Evolutionary conservation across 2,113 vertebrate genomes (phyloP), one percentile per base, ranked within the genome.

Genomic region (Stercorarius parasiticus): DNA sequence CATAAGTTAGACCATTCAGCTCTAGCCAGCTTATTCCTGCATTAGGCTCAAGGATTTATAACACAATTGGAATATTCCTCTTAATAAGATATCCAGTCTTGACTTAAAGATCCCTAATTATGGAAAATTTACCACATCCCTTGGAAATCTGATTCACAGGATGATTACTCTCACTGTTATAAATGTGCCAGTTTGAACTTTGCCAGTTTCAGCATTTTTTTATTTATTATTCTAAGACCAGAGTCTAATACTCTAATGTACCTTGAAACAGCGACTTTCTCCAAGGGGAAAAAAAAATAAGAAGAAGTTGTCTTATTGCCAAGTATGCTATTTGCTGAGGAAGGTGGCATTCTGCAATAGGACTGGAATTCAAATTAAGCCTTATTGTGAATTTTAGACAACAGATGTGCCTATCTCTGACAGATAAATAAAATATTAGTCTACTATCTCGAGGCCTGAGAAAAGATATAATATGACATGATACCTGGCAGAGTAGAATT

Each of bases 111-210:
- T 76, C 38, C 20, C 12, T 76, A 91, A 82, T 89, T 91, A 62
- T 7, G 40, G 70, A 94, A 90, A 89, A 87, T 92, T 53, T 89
- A 86, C 76, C 83, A 91, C 13, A 76, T 38, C 19, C 38, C 36
- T 91, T 76, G 52, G 93, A 86, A 95, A 91, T 85, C 56, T 79
- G 36, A 72, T 92, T 76, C 40, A 53, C 32, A 45, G 29, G 17
- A 67, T 61, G 47, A 82, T 94, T 96, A 40, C 10, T 82, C 58
- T 47, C 27, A 77, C 50, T 84, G 49, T 88, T 93, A 72, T 42
- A 95, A 95, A 79, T 82, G 29, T 87, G 61, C 49, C 69, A 69
- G 36, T 82, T 86, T 83, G 64, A 91, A 95, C 36, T 86, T 91
- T 70, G 42, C 26, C 25, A 45, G 40, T 72, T 92, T 69, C 40